Conservation (phyloP, 2,888 invertebrate species). For the Drosophila hawaiiensis region DNA sequence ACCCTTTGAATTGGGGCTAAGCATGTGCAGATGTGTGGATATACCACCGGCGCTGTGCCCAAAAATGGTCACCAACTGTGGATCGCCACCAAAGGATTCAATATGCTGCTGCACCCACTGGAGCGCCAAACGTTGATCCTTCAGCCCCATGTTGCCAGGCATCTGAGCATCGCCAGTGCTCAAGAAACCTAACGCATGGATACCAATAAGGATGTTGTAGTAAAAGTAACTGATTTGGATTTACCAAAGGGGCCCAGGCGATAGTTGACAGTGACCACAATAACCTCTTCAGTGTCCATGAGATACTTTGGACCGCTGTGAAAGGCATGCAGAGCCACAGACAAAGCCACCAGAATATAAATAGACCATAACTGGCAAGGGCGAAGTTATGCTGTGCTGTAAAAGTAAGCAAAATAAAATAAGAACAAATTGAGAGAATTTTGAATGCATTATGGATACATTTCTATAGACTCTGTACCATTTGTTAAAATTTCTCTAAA, state of each 20-base stretch:
- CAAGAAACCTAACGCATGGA: conserved; percentile 80
- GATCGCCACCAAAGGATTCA: conserved; percentile 84
- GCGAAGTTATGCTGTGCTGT: conserved; percentile 16
- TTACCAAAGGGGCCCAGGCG: conserved; percentile 81
- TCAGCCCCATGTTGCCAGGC: conserved; percentile 86
- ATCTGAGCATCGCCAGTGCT: conserved; percentile 85
- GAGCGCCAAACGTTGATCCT: conserved; percentile 85
- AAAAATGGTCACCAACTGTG: conserved; percentile 84
- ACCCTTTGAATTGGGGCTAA: conserved; percentile 85
- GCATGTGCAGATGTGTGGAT: conserved; percentile 85
- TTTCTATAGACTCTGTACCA: background rate
- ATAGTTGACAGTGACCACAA: conserved; percentile 85
- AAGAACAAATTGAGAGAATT: background rate
- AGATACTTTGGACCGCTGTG: conserved; percentile 85
- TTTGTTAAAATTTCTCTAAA: background rate
- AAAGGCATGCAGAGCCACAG: conserved; percentile 83
- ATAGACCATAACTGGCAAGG: conserved; percentile 85
- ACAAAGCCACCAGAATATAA: conserved; percentile 86
- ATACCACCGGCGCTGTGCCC: conserved; percentile 86
- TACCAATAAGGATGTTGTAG: background rate
- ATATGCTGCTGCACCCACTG: conserved; percentile 86
- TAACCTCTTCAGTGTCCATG: conserved; percentile 84
- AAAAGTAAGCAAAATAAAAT: background rate
- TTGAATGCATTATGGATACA: background rate
- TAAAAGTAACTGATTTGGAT: background rate